Percentiles rank a stretch among this genome's conserved stretches.
Evolutionary conservation across 1,140 invertebrate species (phyloP).

Genomic region (Ylistrum balloti): DNA sequence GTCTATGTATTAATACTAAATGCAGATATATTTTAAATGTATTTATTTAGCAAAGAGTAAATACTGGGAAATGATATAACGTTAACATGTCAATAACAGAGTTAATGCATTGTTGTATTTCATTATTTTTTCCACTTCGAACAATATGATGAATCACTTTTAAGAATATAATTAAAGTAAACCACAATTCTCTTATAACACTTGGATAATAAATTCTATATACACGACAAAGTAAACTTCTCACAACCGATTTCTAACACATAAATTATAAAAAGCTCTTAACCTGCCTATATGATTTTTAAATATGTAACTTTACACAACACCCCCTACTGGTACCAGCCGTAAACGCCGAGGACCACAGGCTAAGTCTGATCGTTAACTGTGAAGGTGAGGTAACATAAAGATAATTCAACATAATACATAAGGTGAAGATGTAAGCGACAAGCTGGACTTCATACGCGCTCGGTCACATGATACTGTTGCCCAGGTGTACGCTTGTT

Average conservation of each 20-base stretch:
- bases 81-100: too few relatives aligned
- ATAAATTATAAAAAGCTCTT: neutral
- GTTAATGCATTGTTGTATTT: too few relatives aligned
- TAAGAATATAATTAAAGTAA: too few relatives aligned
- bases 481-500: constrained; percentile 36
- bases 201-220: neutral
- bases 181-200: too few relatives aligned
- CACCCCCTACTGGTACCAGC: neutral
- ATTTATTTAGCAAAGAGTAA: too few relatives aligned
- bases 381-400: neutral
- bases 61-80: too few relatives aligned
- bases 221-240: neutral
- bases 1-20: too few relatives aligned
- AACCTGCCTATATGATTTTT: neutral
- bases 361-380: constrained; percentile 14
- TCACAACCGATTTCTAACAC: neutral
- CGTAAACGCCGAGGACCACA: neutral
- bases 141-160: too few relatives aligned
- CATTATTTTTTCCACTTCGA: too few relatives aligned
- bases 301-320: neutral
- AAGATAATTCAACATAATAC: constrained; percentile 29
- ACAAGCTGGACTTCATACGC: constrained; percentile 17
- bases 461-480: neutral
- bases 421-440: constrained; percentile 11
- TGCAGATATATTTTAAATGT: too few relatives aligned